These are phyloP conservation scores for Furcula furcula DNA, from an alignment of 2,888 invertebrate species.

Conservation along the genomic window DNA sequence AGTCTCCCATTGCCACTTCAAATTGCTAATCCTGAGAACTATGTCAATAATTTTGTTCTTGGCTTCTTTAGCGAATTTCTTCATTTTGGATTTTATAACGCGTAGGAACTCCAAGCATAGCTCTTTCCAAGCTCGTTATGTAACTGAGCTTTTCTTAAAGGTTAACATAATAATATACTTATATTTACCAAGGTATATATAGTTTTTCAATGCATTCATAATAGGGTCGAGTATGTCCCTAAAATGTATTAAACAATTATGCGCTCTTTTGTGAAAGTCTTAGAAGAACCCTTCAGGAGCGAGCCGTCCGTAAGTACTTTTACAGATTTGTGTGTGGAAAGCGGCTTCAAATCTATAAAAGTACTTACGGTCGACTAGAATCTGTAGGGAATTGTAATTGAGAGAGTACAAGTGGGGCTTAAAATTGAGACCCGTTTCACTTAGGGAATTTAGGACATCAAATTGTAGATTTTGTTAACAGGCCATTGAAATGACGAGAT, in stretches of 20 bases:
- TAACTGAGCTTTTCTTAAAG: too few relatives aligned
- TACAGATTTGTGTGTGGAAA: conserved; percentile 24
- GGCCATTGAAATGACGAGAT: too few relatives aligned
- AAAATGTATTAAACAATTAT: conserved; percentile 51
- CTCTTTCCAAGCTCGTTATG: too few relatives aligned
- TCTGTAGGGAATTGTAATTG: neutral
- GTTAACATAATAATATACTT: too few relatives aligned
- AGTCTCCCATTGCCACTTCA: too few relatives aligned
- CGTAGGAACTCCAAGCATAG: too few relatives aligned
- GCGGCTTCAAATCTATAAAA: conserved; percentile 11
- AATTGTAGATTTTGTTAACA: too few relatives aligned
- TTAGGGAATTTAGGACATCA: neutral
- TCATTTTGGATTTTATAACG: too few relatives aligned
- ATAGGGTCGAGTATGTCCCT: conserved; percentile 14
- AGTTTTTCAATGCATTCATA: neutral
- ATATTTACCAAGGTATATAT: too few relatives aligned
- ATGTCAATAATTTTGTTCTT: too few relatives aligned
- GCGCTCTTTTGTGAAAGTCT: conserved; percentile 32
- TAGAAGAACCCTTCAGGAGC: conserved; percentile 31
- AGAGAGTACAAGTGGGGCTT: neutral
- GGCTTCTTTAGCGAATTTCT: too few relatives aligned
- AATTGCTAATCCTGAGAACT: too few relatives aligned
- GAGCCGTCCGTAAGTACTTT: conserved; percentile 18
- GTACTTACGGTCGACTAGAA: neutral
- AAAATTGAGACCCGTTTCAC: neutral